Base-by-base conservation (phyloP, 1,140 invertebrate species). In the Parasteatoda tepidariorum region DNA sequence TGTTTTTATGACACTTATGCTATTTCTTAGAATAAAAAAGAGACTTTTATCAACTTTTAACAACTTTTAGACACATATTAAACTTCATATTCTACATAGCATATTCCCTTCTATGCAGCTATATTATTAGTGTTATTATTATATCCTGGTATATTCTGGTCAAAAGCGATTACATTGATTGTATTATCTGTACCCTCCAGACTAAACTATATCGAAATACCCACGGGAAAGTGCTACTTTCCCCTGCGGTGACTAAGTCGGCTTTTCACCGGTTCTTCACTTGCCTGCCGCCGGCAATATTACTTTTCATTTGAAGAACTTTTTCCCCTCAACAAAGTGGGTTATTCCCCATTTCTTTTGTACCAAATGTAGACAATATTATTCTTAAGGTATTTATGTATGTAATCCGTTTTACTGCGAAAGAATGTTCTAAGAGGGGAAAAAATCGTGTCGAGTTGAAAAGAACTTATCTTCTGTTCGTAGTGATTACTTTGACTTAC, bases 151-250 rank as follows among this genome's bases (percentile, higher is more conserved):
- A 59, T 38, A 38, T 61, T 18, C 76, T 79, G 62, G 62, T 57
- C 76, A 68, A 67, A 68, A 68, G 76, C 76, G 76, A 79, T 79
- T 79, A 61, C 76, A 79, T 79, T 79, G 76, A 79, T 79, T 79
- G 64, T 48, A 79, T 79, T 79, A 79, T 79, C 76, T 79, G 9
- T 28, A 33, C 48, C 64, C 64, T 59, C 28, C 76, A 79, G 76
- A 24, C 76, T 18, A 22, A 64, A 4, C n/a, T 33, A 41, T 24
- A 30, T 24, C 74, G 41, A n/a, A 26, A 30, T 15, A 68, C 54
- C 59, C 64, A 57, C 76, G 48, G 76, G 66, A 79, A 68, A 59
- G 26, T 31, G 11, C 76, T 22, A 13, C 15, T 33, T 79, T 79
- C 64, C 64, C 74, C 64, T 68, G 76, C 76, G 76, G 76, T 57